Conservation (phyloP, 2,113 vertebrate genomes). For the Hippocampus guttulatus region DNA sequence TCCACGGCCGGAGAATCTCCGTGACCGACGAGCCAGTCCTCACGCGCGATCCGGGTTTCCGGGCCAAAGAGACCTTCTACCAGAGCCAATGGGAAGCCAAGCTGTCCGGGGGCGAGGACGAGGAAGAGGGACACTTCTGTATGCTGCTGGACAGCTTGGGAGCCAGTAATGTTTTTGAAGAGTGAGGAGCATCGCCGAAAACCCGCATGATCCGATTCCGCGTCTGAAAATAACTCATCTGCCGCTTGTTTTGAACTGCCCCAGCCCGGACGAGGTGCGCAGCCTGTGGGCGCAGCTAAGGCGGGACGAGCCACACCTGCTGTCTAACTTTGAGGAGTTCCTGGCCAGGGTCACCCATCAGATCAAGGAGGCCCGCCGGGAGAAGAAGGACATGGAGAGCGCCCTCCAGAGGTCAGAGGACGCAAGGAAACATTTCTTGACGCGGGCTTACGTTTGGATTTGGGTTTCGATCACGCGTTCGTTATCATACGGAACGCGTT, state of each 20-base stretch:
- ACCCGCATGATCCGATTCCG: background rate
- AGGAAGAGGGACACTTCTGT: conserved; percentile 83
- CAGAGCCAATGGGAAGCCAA: conserved; percentile 67
- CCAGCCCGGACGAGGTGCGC: conserved; percentile 79
- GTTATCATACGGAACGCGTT: background rate
- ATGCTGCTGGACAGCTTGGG: conserved; percentile 83
- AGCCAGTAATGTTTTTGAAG: conserved; percentile 80
- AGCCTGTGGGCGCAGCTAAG: conserved; percentile 82
- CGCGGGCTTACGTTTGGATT: too few species aligned
- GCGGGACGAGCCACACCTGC: conserved; percentile 81
- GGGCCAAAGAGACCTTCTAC: conserved; percentile 67
- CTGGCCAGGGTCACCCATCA: conserved; percentile 80
- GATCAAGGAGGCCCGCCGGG: conserved; percentile 84
- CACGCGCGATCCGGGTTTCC: conserved; percentile 22
- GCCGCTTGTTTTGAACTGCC: background rate
- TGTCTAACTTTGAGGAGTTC: conserved; percentile 87
- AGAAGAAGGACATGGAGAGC: conserved; percentile 83
- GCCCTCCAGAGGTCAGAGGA: conserved; percentile 76
- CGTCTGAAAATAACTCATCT: background rate
- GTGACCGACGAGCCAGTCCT: conserved; percentile 47
- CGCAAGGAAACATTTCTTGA: background rate
- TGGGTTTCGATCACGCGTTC: too few species aligned
- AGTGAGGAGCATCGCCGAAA: conserved; percentile 74
- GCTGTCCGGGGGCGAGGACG: conserved; percentile 58
- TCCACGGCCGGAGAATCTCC: conserved; percentile 73